Evolutionary conservation across 2,113 vertebrate genomes (phyloP).

Genomic region (Cyanoramphus novaezelandiae): DNA sequence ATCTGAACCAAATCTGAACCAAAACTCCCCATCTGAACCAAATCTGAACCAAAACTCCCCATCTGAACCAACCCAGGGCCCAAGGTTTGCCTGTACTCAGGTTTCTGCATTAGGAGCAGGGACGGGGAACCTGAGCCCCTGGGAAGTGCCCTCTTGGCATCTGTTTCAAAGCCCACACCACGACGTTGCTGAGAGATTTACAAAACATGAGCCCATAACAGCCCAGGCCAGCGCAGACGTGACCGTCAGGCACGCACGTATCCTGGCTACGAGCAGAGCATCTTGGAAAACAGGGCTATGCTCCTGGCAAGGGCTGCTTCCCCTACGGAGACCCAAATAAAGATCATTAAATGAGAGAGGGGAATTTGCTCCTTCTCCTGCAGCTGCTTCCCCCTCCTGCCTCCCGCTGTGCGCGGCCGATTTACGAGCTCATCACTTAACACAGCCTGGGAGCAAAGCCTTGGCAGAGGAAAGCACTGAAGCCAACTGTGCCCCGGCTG

Average conservation of each 20-base stretch:
- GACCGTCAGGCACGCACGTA: background rate
- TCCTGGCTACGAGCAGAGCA: background rate
- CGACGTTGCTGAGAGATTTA: background rate
- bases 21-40: no score
- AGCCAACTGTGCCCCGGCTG: background rate
- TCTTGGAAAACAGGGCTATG: background rate
- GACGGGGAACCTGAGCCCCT: background rate
- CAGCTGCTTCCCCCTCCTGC: background rate
- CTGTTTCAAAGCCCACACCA: background rate
- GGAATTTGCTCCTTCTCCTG: background rate
- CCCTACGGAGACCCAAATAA: background rate
- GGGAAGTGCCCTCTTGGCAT: background rate
- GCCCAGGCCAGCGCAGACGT: background rate
- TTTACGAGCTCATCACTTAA: background rate
- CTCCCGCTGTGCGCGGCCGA: accelerated
- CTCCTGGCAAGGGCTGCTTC: background rate
- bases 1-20: no score
- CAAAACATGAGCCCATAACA: accelerated
- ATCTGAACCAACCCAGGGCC: background rate
- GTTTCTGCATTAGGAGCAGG: background rate
- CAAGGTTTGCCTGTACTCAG: accelerated
- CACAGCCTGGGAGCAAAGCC: background rate
- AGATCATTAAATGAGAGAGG: background rate
- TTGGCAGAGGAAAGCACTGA: accelerated
- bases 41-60: background rate